Conservation (phyloP, 2,797 vertebrate species). For the Oophaga sylvatica region DNA sequence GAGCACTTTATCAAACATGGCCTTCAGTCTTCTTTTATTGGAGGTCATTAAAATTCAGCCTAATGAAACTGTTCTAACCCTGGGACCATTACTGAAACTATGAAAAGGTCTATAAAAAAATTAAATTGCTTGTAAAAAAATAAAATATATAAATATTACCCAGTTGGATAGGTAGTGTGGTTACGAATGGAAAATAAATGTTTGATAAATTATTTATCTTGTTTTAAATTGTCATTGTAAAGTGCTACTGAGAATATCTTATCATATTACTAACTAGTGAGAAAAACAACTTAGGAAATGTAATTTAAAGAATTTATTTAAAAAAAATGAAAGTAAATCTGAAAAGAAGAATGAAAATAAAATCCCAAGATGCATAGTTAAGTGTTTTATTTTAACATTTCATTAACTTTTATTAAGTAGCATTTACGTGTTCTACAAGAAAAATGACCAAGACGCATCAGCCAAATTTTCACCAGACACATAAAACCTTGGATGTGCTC, state of each 20-base stretch:
- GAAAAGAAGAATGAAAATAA: too few species aligned
- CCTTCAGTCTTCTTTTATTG: not conserved
- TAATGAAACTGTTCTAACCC: constrained; percentile 28
- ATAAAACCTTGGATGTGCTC: constrained; percentile 23
- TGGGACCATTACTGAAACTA: constrained; percentile 23
- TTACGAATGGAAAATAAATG: too few species aligned
- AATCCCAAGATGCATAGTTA: too few species aligned
- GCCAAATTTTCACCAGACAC: constrained; percentile 13
- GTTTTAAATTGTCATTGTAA: too few species aligned
- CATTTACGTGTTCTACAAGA: not conserved
- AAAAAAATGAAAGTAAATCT: not conserved
- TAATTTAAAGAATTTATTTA: not conserved
- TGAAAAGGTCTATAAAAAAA: constrained; percentile 10
- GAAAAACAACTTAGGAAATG: too few species aligned
- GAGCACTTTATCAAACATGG: constrained; percentile 29
- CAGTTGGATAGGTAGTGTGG: too few species aligned
- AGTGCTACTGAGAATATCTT: too few species aligned
- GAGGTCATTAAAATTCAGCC: constrained; percentile 19
- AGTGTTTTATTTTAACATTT: too few species aligned
- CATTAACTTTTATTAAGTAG: too few species aligned
- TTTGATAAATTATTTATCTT: too few species aligned
- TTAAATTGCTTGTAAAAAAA: constrained; percentile 12
- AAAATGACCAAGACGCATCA: not conserved
- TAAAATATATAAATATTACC: too few species aligned
- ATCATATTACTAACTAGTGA: too few species aligned